Percentiles rank a stretch among this genome's conserved stretches.
Evolutionary conservation across 2,888 invertebrate species (phyloP).

Genomic region (Heliothis peltigera): DNA sequence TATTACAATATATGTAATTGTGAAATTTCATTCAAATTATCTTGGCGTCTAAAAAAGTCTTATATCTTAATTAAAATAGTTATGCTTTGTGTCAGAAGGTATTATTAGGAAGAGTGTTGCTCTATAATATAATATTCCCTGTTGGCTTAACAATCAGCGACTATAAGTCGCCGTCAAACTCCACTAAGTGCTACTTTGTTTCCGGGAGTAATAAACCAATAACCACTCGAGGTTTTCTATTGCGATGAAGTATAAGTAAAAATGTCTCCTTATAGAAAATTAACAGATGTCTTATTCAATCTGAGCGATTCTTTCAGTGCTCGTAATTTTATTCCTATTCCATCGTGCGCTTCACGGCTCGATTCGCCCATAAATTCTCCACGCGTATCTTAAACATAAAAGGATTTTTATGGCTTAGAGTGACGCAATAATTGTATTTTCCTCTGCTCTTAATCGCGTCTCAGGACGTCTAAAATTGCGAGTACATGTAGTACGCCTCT

Average conservation of each 20-base stretch:
- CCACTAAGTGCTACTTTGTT: constrained; percentile 17
- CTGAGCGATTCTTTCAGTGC: constrained; percentile 6
- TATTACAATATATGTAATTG: background rate
- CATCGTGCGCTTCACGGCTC: constrained; percentile 21
- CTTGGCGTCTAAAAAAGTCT: too few relatives aligned
- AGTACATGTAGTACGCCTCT: constrained; percentile 2
- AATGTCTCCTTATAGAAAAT: background rate
- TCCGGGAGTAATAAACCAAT: constrained; percentile 1
- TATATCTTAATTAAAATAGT: too few relatives aligned
- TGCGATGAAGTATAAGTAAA: background rate
- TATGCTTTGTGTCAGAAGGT: background rate
- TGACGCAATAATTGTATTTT: constrained; percentile 36
- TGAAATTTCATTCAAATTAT: too few relatives aligned
- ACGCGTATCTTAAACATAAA: constrained; percentile 48
- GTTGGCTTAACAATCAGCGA: background rate
- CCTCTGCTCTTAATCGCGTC: constrained; percentile 2
- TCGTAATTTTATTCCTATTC: constrained; percentile 38
- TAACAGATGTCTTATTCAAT: constrained; percentile 36
- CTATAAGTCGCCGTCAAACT: constrained; percentile 16
- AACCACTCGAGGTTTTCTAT: constrained; percentile 22
- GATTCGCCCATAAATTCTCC: constrained; percentile 39
- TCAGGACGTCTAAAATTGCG: constrained; percentile 8
- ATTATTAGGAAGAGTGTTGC: background rate
- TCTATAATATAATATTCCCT: background rate
- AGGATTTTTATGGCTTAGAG: constrained; percentile 39